These are phyloP conservation scores for human DNA, from an alignment of 2,113 vertebrate species.

Conservation along the genomic window DNA sequence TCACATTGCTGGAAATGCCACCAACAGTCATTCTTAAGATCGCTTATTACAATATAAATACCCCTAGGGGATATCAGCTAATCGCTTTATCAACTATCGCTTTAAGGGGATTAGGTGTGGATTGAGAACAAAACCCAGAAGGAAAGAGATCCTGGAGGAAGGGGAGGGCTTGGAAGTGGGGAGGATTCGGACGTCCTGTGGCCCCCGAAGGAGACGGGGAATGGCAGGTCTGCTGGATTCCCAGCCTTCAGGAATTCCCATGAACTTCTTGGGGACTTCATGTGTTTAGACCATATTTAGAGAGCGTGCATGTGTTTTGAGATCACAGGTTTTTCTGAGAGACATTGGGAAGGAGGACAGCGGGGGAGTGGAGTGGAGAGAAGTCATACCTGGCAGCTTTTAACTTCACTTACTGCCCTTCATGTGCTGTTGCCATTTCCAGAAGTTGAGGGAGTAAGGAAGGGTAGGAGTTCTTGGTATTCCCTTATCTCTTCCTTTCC, in stretches of 20 bases:
- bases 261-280: background rate
- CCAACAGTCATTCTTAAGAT: constrained; percentile 35
- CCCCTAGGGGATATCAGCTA: constrained; percentile 8
- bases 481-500: background rate
- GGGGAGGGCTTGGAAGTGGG: background rate
- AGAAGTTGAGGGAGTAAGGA: background rate
- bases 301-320: background rate
- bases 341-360: background rate
- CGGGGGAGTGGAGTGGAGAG: accelerated
- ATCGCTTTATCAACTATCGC: constrained; percentile 60
- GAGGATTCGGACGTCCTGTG: background rate
- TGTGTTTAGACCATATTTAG: background rate
- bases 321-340: background rate
- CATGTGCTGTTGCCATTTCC: background rate
- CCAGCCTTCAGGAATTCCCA: background rate
- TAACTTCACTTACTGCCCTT: background rate
- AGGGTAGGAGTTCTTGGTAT: background rate
- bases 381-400: background rate
- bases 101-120: constrained; percentile 61
- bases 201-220: background rate
- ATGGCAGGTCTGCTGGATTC: too few species aligned
- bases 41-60: constrained; percentile 41
- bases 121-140: constrained; percentile 44
- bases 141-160: background rate
- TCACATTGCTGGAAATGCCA: constrained; percentile 21